phyloP scores from a whole-genome alignment of 2,113 vertebrate genomes.

The Girardinichthys multiradiatus region DNA sequence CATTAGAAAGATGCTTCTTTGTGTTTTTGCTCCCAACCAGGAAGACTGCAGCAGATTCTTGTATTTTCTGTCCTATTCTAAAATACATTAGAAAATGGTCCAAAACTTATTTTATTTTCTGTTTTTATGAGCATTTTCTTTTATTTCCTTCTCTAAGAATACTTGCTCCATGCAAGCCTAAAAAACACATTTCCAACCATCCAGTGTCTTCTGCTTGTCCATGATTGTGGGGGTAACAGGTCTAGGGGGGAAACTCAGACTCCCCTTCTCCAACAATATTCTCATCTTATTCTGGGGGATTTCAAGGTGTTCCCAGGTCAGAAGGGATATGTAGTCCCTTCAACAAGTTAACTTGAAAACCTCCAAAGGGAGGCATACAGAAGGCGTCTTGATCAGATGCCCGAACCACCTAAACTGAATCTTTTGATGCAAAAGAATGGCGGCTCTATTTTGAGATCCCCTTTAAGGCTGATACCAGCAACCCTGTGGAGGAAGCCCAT shows the following conservation, averaged over 20 bases:
- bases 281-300: background rate
- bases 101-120: background rate
- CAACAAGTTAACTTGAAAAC: background rate
- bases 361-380: background rate
- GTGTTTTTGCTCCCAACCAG: conserved; percentile 37
- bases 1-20: conserved; percentile 56
- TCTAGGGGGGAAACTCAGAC: background rate
- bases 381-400: background rate
- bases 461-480: too few species aligned
- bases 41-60: conserved; percentile 35
- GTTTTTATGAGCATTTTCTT: background rate
- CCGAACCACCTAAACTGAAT: too few species aligned
- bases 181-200: background rate
- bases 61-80: conserved; percentile 7
- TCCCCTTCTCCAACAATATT: background rate
- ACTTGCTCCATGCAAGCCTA: background rate
- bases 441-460: too few species aligned
- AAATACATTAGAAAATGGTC: background rate
- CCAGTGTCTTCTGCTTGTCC: too few species aligned
- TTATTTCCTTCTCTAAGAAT: background rate
- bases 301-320: background rate
- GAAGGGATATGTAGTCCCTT: background rate
- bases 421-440: too few species aligned
- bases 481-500: too few species aligned
- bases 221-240: too few species aligned